phyloP scores from a whole-genome alignment of 2,113 vertebrate genomes.

The Chionodraco myersi region DNA sequence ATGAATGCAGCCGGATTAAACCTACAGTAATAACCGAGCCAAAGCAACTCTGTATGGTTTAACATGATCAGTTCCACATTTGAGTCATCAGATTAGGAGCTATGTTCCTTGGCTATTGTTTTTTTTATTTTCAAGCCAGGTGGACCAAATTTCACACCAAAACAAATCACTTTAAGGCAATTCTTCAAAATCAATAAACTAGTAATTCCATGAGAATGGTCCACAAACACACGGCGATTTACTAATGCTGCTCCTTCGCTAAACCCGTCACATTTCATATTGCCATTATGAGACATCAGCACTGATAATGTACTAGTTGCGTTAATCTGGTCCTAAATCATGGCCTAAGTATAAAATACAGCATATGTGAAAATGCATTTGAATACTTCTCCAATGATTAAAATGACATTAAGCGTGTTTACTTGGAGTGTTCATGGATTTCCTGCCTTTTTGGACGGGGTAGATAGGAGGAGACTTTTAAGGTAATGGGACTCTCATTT shows the following conservation, averaged over 20 bases:
- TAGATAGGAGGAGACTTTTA: neutral
- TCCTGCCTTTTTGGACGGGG: neutral
- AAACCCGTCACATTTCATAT: neutral
- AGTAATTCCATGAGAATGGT: neutral
- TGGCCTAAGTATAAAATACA: neutral
- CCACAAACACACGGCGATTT: neutral
- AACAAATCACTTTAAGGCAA: neutral
- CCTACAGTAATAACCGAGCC: neutral
- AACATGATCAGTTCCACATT: neutral
- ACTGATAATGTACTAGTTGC: neutral
- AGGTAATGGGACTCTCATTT: constrained; percentile 12
- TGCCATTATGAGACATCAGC: no score
- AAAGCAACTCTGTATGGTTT: neutral
- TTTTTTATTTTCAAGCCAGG: neutral
- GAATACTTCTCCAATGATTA: neutral
- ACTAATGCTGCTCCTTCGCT: neutral
- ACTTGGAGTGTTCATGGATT: constrained; percentile 3
- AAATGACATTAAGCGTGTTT: neutral
- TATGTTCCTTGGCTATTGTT: neutral
- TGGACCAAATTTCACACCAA: neutral
- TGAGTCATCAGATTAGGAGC: neutral
- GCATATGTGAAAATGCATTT: neutral
- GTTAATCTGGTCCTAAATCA: neutral
- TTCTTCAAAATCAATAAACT: neutral
- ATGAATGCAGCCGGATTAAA: neutral